Evolutionary conservation across 2,113 vertebrate genomes (phyloP).

Genomic region (Addax nasomaculatus): DNA sequence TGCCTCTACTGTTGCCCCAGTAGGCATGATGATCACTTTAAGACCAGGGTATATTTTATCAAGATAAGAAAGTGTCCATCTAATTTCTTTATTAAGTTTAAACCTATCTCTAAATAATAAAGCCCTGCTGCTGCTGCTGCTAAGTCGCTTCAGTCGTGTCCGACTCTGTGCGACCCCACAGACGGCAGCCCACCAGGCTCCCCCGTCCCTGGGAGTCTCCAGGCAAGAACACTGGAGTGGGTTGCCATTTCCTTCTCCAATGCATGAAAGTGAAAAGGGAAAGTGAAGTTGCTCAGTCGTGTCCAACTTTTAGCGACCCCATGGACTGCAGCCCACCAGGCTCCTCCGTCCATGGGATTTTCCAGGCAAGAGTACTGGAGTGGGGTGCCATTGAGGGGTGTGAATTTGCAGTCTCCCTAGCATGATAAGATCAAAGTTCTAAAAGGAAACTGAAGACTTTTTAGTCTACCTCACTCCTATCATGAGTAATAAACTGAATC

Average conservation of each 20-base stretch:
- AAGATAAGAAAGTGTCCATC: not conserved
- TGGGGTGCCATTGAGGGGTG: not conserved
- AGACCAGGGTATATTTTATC: not conserved
- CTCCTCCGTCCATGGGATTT: too few species aligned
- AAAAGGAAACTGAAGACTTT: not conserved
- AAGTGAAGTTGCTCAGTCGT: too few species aligned
- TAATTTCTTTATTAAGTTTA: conserved; percentile 19
- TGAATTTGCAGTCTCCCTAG: not conserved
- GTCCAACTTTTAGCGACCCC: too few species aligned
- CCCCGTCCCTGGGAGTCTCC: too few species aligned
- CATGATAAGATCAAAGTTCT: not conserved
- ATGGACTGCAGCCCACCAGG: too few species aligned
- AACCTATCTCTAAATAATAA: not conserved
- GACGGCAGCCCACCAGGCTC: too few species aligned
- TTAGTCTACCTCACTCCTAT: not conserved
- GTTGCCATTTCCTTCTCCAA: too few species aligned
- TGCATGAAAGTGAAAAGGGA: too few species aligned
- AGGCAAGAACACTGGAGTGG: too few species aligned
- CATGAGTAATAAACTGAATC: not conserved
- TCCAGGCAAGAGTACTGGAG: too few species aligned
- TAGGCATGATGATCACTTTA: not conserved
- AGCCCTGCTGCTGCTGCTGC: not conserved
- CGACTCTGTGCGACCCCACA: rapidly evolving
- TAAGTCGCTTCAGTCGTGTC: rapidly evolving
- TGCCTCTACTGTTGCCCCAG: not conserved